Conservation (phyloP, 2,888 invertebrate genomes). For the Bellardia pandia region DNA sequence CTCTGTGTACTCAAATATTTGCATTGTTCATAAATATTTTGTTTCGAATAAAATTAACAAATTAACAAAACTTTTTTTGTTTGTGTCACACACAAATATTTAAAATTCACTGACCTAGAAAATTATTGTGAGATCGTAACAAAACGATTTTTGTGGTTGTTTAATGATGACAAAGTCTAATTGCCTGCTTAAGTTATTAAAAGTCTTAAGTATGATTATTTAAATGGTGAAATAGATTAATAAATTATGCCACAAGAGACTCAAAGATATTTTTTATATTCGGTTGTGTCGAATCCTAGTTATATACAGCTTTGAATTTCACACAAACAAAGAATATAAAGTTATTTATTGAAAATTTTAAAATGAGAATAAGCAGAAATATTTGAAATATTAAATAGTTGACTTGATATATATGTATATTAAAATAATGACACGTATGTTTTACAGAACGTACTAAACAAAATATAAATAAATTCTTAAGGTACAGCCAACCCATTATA, state of each 20-base stretch:
- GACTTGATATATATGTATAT: too few species aligned
- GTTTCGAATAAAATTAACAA: conserved; percentile 38
- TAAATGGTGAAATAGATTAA: neutral
- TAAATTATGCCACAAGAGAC: neutral
- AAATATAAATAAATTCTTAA: too few species aligned
- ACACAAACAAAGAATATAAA: too few species aligned
- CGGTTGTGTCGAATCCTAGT: too few species aligned
- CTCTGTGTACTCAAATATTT: neutral
- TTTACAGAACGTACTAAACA: too few species aligned
- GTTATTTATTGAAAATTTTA: too few species aligned
- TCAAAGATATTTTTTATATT: neutral
- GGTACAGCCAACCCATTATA: too few species aligned
- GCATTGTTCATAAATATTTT: conserved; percentile 24
- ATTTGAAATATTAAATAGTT: too few species aligned
- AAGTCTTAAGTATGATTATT: conserved; percentile 14
- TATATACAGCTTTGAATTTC: too few species aligned
- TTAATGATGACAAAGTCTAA: neutral
- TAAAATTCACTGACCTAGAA: conserved; percentile 37
- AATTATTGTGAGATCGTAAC: neutral
- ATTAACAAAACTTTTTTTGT: conserved; percentile 31
- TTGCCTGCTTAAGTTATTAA: conserved; percentile 26
- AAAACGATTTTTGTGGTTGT: conserved; percentile 20
- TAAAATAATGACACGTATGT: too few species aligned
- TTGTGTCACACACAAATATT: neutral
- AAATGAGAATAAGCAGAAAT: too few species aligned